Evolutionary conservation across 1,140 invertebrate species (phyloP).

Genomic region (Triops cancriformis): DNA sequence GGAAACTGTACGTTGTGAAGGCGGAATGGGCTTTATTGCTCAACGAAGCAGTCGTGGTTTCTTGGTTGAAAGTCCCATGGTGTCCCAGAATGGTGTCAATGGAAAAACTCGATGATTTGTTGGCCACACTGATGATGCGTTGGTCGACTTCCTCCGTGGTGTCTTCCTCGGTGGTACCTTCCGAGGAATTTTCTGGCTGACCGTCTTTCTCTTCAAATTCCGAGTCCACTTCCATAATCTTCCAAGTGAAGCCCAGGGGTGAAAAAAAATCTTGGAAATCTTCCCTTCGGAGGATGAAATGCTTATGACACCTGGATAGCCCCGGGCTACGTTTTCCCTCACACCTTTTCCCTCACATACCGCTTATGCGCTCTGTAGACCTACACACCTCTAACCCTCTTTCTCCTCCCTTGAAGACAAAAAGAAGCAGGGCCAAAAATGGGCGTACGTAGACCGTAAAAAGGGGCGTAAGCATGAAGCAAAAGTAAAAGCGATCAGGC

Average conservation of each 20-base stretch:
- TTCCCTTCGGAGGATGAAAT: background rate
- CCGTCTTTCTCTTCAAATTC: background rate
- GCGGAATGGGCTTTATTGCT: background rate
- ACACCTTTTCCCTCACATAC: background rate
- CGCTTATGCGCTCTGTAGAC: conserved; percentile 1
- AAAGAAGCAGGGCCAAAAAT: background rate
- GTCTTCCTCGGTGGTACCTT: background rate
- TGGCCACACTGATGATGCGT: background rate
- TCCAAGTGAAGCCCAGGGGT: background rate
- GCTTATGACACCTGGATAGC: conserved; percentile 4
- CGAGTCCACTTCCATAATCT: background rate
- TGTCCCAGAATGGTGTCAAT: background rate
- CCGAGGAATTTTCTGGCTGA: background rate
- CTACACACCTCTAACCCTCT: conserved; percentile 5
- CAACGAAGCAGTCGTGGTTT: background rate
- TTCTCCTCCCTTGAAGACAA: background rate
- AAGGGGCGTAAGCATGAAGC: background rate
- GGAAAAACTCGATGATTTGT: background rate
- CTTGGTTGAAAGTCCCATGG: background rate
- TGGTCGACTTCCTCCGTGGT: background rate
- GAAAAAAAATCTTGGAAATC: background rate
- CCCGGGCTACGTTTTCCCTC: background rate
- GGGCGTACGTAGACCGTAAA: background rate
- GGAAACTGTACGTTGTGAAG: background rate
- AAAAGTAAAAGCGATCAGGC: conserved; percentile 11